Evolutionary conservation across 2,797 vertebrate genomes (phyloP), one percentile per base, ranked within the genome.

Genomic region (Tadarida brasiliensis): DNA sequence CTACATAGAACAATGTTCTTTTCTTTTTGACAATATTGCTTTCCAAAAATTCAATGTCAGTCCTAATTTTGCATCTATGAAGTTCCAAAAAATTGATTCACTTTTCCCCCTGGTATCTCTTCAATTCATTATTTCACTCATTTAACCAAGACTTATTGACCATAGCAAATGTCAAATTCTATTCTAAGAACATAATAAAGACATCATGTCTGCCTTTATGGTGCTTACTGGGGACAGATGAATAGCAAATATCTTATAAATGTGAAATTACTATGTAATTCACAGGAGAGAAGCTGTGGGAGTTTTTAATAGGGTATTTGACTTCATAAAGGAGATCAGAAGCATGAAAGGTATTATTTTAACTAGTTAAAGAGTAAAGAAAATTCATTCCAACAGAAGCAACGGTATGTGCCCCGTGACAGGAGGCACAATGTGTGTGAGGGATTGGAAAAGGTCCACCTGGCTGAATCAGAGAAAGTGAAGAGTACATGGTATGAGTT

Each of bases 61-160:
- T 24, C 39, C 51, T 54, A 47, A 83, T 85, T 87, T 78, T 87
- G 28, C n/a, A 70, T 20, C 54, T 90, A 16, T 56, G 10, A 84
- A 78, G 19, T 33, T 91, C 57, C 65, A 65, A 88, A 56, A 68
- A 54, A 54, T 19, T 54, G 33, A 71, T 78, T 77, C 17, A 33
- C 11, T 74, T 73, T 49, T 67, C 14, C 22, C 5, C 4, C 33
- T 17, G 59, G 82, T 78, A 91, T 51, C 44, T 70, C 11, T 76
- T 91, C 28, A 54, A 70, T 63, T 93, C 28, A 54, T 91, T 81
- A 65, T 39, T 87, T 54, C 51, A 88, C n/a, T 84, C 44, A 59
- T 71, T 90, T 57, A 91, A 44, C 12, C 47, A 87, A 28, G 12
- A 57, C 82, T 83, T 87, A 65, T 54, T 84, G 82, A 86, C 49